phyloP scores from a whole-genome alignment of 92 coral and sea anemone species.

The Zoanthus solanderi region DNA sequence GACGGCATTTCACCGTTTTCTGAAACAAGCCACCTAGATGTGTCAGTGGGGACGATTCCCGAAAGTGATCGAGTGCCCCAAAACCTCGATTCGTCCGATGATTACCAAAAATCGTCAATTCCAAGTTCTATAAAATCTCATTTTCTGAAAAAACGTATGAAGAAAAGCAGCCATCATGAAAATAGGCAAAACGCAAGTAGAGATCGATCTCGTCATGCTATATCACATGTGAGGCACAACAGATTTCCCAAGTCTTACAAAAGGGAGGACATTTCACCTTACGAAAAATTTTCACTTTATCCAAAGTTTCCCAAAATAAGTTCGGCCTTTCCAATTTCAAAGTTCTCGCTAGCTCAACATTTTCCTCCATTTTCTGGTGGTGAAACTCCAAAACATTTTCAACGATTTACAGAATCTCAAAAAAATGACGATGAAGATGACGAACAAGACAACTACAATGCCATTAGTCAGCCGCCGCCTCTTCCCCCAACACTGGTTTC shows the following conservation, averaged over 20 bases:
- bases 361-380: conserved; percentile 36
- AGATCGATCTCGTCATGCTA: not conserved
- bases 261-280: not conserved
- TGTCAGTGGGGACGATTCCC: not conserved
- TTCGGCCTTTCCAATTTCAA: conserved; percentile 22
- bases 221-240: not conserved
- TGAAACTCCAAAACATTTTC: not conserved
- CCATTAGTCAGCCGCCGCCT: conserved; percentile 23
- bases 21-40: conserved; percentile 26
- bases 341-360: conserved; percentile 4
- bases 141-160: not conserved
- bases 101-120: conserved; percentile 23
- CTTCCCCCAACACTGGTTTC: conserved; percentile 43
- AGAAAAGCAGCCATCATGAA: not conserved
- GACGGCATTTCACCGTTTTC: conserved; percentile 8
- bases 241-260: conserved; percentile 10
- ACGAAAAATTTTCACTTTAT: conserved; percentile 9
- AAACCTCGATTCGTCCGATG: not conserved
- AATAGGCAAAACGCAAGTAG: not conserved
- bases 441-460: not conserved
- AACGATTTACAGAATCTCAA: conserved; percentile 15
- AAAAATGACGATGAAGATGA: conserved; percentile 1
- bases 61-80: conserved; percentile 6
- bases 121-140: not conserved
- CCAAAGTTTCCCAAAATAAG: conserved; percentile 28